Evolutionary conservation across 2,888 invertebrate genomes (phyloP), one percentile per base, ranked within the genome.

Genomic region (Asteroscopus sphinx): DNA sequence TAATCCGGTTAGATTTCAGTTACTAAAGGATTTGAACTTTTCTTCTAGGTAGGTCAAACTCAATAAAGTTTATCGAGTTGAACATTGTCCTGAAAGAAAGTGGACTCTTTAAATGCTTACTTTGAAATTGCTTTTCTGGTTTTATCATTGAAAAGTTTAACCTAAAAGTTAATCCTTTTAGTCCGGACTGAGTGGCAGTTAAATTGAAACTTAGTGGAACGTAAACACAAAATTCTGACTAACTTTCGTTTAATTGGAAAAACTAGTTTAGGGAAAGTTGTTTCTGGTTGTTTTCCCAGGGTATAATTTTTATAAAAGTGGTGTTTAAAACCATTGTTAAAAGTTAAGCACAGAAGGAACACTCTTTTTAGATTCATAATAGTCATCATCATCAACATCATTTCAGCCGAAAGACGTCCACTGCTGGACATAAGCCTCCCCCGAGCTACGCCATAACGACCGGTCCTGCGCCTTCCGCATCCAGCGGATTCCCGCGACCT

Each of bases 121-220:
- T 65, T 59, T 47, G 11, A 40, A 65, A 65, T 60, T 65, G 52
- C 44, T 57, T 69, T 68, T 56, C 35, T 13, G 52, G 46, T 68
- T 44, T 60, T 46, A 21, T 45, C 51, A 51, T 44, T 45, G 12
- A 16, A 30, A 48, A 44, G 32, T 58, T 56, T 17, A 21, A 44
- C 36, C 42, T 44, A 28, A 48, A 28, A 39, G 28, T n/a, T 11
- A 54, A 47, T 37, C 16, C 45, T 49, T 28, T 46, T 30, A 26
- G 17, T 44, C 3, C 7, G 26, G 32, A 39, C 30, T 32, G 35
- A 42, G 40, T 51, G 32, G 41, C 36, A 40, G 37, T 53, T 42
- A 16, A 35, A 65, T 58, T 61, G 37, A 51, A 68, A 52, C 32
- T 52, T 42, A 25, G 51, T 39, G 41, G 11, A 55, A 51, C 16